These are phyloP conservation scores for Salvelinus sp. DNA, from an alignment of 2,113 vertebrate genomes.

Conservation along the genomic window DNA sequence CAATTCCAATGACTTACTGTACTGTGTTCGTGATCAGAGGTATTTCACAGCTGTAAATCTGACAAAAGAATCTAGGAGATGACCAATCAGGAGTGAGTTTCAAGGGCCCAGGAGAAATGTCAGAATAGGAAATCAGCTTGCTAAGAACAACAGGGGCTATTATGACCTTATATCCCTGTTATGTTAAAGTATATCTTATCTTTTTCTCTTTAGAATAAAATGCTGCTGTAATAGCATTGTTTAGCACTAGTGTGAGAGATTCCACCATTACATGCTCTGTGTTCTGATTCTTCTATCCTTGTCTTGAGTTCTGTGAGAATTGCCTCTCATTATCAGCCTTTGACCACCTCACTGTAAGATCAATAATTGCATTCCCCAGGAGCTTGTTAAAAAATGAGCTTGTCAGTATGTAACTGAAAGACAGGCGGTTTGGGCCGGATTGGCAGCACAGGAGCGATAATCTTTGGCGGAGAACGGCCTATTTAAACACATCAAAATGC, in stretches of 20 bases:
- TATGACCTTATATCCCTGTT: slow-evolving; percentile 26
- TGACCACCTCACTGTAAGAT: neutral
- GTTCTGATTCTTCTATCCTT: neutral
- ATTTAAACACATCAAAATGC: slow-evolving; percentile 23
- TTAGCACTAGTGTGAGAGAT: neutral
- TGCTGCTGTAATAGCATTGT: neutral
- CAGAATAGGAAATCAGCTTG: slow-evolving; percentile 58
- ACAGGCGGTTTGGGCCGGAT: neutral
- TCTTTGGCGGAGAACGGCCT: slow-evolving; percentile 10
- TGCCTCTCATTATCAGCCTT: neutral
- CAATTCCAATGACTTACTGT: slow-evolving; percentile 47
- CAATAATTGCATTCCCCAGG: neutral
- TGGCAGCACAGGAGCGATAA: neutral
- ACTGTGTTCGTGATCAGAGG: slow-evolving; percentile 51
- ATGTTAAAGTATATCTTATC: neutral
- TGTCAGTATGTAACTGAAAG: neutral
- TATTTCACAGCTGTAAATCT: slow-evolving; percentile 57
- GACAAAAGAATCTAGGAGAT: slow-evolving; percentile 47
- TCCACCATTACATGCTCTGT: neutral
- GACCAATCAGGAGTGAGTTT: slow-evolving; percentile 50
- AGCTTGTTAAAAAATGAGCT: neutral
- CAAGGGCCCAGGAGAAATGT: slow-evolving; percentile 52
- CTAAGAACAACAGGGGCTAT: slow-evolving; percentile 40
- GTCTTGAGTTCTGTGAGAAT: neutral
- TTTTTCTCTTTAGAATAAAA: neutral